phyloP scores from a whole-genome alignment of 2,888 invertebrate species.

The Melikaiella ostensackeni region DNA sequence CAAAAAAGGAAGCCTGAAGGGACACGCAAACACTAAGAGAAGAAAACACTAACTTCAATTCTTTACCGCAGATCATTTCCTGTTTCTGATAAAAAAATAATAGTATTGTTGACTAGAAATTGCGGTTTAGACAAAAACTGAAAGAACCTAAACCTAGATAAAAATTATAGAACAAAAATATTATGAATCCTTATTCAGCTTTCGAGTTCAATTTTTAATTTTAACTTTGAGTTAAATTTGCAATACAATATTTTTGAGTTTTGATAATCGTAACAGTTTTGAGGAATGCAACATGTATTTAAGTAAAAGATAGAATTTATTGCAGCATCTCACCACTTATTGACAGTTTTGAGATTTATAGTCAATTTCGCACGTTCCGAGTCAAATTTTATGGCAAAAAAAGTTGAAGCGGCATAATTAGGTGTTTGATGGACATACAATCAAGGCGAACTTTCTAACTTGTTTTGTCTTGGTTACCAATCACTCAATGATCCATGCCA shows the following conservation, averaged over 20 bases:
- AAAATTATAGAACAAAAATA: too few relatives aligned
- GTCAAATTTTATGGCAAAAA: background rate
- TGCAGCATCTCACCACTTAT: background rate
- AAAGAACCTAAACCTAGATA: background rate
- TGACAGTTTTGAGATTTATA: background rate
- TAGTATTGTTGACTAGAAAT: background rate
- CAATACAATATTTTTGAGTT: too few relatives aligned
- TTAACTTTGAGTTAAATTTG: background rate
- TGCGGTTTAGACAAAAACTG: background rate
- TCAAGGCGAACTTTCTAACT: slow-evolving; percentile 20
- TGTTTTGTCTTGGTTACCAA: slow-evolving; percentile 22
- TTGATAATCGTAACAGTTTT: background rate
- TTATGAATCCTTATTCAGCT: too few relatives aligned
- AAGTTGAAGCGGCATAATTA: slow-evolving; percentile 18
- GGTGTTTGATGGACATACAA: slow-evolving; percentile 10
- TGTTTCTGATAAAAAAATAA: slow-evolving; percentile 3
- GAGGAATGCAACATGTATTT: background rate
- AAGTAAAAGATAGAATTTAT: background rate
- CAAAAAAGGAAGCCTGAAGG: slow-evolving; percentile 1
- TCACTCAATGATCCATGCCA: slow-evolving; percentile 24
- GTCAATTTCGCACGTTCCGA: background rate
- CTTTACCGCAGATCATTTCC: slow-evolving; percentile 1
- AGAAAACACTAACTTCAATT: background rate
- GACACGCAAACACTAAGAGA: slow-evolving; percentile 10
- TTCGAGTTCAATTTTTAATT: background rate